Conservation (phyloP, 2,797 vertebrate species). For the Paramormyrops hopkinsi region DNA sequence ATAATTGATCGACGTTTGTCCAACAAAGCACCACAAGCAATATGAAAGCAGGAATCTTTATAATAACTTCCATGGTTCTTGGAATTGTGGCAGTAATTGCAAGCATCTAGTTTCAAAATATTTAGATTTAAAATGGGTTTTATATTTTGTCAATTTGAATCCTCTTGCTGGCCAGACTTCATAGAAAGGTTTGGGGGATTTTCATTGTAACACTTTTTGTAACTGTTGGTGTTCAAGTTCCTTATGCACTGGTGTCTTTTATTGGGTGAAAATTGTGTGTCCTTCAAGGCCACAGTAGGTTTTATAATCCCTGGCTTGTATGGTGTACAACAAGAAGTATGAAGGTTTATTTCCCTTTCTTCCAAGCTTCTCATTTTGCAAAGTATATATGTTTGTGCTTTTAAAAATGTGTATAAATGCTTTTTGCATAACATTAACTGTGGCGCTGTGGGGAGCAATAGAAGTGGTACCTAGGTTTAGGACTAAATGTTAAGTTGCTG, state of each 20-base stretch:
- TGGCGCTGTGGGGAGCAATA: background rate
- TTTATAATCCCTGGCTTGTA: background rate
- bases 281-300: background rate
- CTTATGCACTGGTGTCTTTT: background rate
- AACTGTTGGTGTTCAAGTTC: background rate
- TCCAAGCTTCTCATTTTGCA: background rate
- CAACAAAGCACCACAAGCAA: background rate
- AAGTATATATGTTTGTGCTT: background rate
- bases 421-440: background rate
- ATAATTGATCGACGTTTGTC: background rate
- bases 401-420: background rate
- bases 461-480: background rate
- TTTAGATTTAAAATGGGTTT: background rate
- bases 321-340: background rate
- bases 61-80: background rate
- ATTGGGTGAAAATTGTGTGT: background rate
- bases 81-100: background rate
- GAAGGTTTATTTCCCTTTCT: background rate
- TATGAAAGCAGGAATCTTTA: background rate
- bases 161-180: background rate
- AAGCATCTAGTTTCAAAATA: background rate
- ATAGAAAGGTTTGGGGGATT: background rate
- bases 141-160: background rate
- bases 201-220: background rate
- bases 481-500: background rate